phyloP scores from a whole-genome alignment of 2,113 vertebrate genomes.

The Xenopus laevis region DNA sequence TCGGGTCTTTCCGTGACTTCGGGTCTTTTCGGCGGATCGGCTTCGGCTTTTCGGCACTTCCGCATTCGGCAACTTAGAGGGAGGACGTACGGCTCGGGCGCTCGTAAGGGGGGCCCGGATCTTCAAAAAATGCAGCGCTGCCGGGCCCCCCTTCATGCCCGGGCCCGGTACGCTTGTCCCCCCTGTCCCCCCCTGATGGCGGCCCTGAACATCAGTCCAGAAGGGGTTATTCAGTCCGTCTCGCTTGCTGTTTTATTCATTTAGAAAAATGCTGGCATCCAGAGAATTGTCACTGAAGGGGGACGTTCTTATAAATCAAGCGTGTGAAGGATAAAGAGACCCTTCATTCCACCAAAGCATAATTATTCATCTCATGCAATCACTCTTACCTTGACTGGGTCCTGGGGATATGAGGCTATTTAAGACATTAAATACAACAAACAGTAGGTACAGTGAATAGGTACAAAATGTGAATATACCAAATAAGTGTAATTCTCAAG shows the following conservation, averaged over 20 bases:
- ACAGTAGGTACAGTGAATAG: neutral
- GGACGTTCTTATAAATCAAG: constrained; percentile 23
- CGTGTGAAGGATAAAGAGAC: constrained; percentile 26
- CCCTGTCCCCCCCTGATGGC: no score
- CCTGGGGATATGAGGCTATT: constrained; percentile 2
- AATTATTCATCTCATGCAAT: neutral
- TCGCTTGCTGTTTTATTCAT: constrained; percentile 17
- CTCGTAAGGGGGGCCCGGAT: no score
- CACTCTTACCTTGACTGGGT: neutral
- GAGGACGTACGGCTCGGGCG: no score
- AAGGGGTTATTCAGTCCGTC: neutral
- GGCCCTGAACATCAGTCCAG: neutral
- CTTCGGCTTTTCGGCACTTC: no score
- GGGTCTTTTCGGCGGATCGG: no score
- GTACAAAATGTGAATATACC: no score
- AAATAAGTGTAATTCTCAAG: no score
- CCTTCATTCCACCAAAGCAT: neutral
- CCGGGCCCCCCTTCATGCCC: no score
- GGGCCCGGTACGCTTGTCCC: no score
- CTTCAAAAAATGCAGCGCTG: no score
- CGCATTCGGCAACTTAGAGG: no score
- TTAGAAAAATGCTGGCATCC: constrained; percentile 16
- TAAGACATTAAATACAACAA: constrained; percentile 30
- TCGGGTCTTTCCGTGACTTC: no score
- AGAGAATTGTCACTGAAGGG: constrained; percentile 22